phyloP scores from a whole-genome alignment of 2,113 vertebrate genomes.

The Megaceryle torquata region DNA sequence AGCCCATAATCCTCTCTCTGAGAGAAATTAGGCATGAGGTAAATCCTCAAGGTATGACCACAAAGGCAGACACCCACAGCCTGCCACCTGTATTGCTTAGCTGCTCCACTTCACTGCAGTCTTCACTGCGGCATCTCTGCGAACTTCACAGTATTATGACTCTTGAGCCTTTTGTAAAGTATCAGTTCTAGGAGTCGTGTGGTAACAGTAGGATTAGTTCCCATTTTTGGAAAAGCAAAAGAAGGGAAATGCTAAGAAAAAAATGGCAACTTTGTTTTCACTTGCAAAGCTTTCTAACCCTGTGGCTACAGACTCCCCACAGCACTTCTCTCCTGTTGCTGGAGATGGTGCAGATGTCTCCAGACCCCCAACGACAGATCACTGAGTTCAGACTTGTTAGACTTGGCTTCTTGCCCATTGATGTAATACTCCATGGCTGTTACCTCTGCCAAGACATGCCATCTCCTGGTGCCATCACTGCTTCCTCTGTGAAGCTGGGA shows the following conservation, averaged over 20 bases:
- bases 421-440: accelerated
- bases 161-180: neutral
- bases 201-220: neutral
- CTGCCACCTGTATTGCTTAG: neutral
- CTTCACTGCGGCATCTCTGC: neutral
- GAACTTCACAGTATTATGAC: neutral
- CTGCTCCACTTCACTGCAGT: neutral
- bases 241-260: neutral
- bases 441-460: neutral
- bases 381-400: neutral
- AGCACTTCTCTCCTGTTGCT: neutral
- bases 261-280: neutral
- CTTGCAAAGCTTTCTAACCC: neutral
- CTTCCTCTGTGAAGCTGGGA: neutral
- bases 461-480: neutral
- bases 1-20: constrained; percentile 19
- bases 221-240: neutral
- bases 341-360: neutral
- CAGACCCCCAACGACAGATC: neutral
- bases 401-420: accelerated
- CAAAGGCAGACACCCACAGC: neutral
- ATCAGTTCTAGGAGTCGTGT: neutral
- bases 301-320: neutral
- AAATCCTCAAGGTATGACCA: neutral
- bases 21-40: neutral